A percentile compares a stretch with the other conserved stretches of the same genome.
Evolutionary conservation across 2,888 invertebrate genomes (phyloP).

Genomic region (Tipula unca): DNA sequence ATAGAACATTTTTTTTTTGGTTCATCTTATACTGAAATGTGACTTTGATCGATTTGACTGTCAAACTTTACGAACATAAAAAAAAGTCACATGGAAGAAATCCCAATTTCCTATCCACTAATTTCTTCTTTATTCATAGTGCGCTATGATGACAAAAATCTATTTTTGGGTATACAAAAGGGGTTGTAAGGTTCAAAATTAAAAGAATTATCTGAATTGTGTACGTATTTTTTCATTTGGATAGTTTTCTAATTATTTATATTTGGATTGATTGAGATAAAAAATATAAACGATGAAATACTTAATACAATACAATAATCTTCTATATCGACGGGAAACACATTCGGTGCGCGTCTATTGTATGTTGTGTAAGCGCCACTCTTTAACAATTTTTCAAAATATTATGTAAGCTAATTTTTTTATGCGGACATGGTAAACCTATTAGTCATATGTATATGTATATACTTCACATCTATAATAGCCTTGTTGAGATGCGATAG

Average conservation of each 20-base stretch:
- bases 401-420: background rate
- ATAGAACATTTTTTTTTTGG: background rate
- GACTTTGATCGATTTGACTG: background rate
- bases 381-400: background rate
- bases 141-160: background rate
- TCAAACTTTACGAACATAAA: background rate
- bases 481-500: background rate
- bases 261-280: background rate
- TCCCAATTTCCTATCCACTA: background rate
- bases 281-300: no score
- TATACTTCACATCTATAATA: background rate
- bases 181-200: background rate
- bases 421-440: background rate
- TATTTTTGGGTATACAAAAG: background rate
- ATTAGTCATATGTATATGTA: background rate
- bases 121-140: background rate
- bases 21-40: background rate
- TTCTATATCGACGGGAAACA: background rate
- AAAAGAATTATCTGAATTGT: background rate
- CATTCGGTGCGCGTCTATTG: background rate
- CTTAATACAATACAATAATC: background rate
- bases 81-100: background rate
- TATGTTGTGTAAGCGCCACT: background rate
- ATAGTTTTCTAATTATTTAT: constrained; percentile 2
- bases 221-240: background rate